Conservation (phyloP, 2,888 invertebrate species). For the Tethea ocularis region DNA sequence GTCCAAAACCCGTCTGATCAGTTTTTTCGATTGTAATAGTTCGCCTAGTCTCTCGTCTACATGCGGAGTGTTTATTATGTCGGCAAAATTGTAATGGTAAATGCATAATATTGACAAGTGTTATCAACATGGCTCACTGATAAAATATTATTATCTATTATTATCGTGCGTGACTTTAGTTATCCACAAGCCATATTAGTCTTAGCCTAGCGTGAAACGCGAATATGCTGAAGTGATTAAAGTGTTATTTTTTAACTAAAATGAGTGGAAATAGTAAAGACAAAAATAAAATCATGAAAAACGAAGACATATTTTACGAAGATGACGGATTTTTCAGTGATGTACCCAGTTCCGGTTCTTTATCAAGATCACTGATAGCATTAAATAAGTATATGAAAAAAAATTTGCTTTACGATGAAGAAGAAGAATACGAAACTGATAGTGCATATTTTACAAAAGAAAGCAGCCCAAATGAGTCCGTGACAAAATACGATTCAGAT, state of each 20-base stretch:
- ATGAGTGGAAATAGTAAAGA: slow-evolving; percentile 41
- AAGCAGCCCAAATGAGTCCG: slow-evolving; percentile 69
- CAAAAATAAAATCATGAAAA: slow-evolving; percentile 28
- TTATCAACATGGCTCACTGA: slow-evolving; percentile 58
- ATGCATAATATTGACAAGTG: slow-evolving; percentile 49
- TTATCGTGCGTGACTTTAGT: slow-evolving; percentile 52
- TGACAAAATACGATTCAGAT: slow-evolving; percentile 66
- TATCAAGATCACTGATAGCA: slow-evolving; percentile 72
- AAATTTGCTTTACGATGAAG: slow-evolving; percentile 71
- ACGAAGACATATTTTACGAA: slow-evolving; percentile 44
- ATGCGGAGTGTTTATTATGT: slow-evolving; percentile 52
- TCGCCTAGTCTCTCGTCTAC: slow-evolving; percentile 57
- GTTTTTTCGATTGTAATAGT: slow-evolving; percentile 76
- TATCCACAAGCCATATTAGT: slow-evolving; percentile 41
- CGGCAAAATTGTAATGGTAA: slow-evolving; percentile 34
- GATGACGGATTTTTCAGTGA: slow-evolving; percentile 73
- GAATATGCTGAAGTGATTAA: slow-evolving; percentile 37
- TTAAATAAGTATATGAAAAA: slow-evolving; percentile 74
- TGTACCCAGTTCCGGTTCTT: slow-evolving; percentile 62
- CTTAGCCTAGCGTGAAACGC: slow-evolving; percentile 44
- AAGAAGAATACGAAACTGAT: slow-evolving; percentile 51
- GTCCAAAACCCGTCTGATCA: slow-evolving; percentile 69
- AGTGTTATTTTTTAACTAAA: slow-evolving; percentile 33
- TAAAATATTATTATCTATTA: slow-evolving; percentile 59
- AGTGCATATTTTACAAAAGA: slow-evolving; percentile 74